phyloP scores from a whole-genome alignment of 2,888 invertebrate species.

The Eristalis arbustorum region DNA sequence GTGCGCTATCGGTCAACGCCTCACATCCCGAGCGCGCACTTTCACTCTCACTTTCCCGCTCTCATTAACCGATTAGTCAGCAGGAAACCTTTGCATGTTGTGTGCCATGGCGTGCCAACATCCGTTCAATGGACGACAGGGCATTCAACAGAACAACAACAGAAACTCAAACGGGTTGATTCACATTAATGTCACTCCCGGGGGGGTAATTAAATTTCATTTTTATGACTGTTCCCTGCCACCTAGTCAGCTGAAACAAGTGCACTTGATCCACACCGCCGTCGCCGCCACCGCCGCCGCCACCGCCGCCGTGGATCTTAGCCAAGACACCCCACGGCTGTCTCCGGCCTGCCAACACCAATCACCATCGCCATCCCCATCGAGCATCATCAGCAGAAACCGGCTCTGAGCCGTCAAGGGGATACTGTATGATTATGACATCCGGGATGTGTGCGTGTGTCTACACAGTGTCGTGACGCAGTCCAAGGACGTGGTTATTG shows the following conservation, averaged over 20 bases:
- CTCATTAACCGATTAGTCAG: conserved; percentile 31
- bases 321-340: neutral
- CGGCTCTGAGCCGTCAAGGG: too few relatives aligned
- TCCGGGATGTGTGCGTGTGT: neutral
- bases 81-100: conserved; percentile 37
- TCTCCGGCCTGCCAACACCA: neutral
- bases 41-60: neutral
- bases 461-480: neutral
- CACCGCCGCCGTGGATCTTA: neutral
- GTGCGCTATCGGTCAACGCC: neutral
- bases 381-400: neutral
- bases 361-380: neutral
- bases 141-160: neutral
- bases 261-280: conserved; percentile 2
- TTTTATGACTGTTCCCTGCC: neutral
- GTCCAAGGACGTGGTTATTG: neutral
- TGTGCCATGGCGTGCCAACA: conserved; percentile 27
- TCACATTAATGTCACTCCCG: conserved; percentile 14
- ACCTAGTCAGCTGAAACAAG: conserved; percentile 20
- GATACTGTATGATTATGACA: neutral
- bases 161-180: conserved; percentile 15
- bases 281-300: neutral
- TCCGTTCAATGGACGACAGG: conserved; percentile 20
- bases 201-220: conserved; percentile 16
- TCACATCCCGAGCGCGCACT: neutral